Evolutionary conservation across 2,797 vertebrate genomes (phyloP).

Genomic region (Syngnathus rostellatus): DNA sequence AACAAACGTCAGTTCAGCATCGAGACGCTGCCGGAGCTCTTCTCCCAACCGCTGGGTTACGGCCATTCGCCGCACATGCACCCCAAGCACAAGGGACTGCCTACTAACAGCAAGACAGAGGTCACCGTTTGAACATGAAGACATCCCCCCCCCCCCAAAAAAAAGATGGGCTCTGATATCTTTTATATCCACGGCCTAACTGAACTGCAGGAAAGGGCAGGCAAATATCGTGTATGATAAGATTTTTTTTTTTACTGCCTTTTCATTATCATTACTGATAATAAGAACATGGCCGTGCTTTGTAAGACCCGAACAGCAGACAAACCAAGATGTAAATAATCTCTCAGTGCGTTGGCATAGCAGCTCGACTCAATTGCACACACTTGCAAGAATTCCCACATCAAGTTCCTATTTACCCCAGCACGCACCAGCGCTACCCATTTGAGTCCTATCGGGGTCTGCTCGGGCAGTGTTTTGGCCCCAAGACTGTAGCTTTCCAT

Average conservation of each 20-base stretch:
- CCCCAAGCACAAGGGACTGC: constrained; percentile 79
- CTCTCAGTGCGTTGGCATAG: constrained; percentile 47
- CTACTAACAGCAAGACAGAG: constrained; percentile 95
- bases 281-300: constrained; percentile 29
- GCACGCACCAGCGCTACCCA: constrained; percentile 6
- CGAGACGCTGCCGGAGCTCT: constrained; percentile 81
- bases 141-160: constrained; percentile 12
- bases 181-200: constrained; percentile 40
- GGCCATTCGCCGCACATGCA: constrained; percentile 66
- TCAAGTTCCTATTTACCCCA: constrained; percentile 23
- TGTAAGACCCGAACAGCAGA: constrained; percentile 33
- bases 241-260: constrained; percentile 36
- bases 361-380: not conserved
- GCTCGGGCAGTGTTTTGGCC: constrained; percentile 17
- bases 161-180: constrained; percentile 35
- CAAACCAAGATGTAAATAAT: constrained; percentile 48
- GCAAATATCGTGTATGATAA: constrained; percentile 45
- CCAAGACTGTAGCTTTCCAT: constrained; percentile 37
- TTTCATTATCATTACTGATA: constrained; percentile 42
- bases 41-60: constrained; percentile 71
- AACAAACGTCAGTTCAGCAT: constrained; percentile 79
- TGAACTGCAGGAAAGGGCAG: constrained; percentile 16
- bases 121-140: constrained; percentile 78
- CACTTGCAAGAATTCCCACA: constrained; percentile 13
- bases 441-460: constrained; percentile 13